Base-by-base conservation (phyloP, 2,797 vertebrate species). In the Microcaecilia unicolor region DNA sequence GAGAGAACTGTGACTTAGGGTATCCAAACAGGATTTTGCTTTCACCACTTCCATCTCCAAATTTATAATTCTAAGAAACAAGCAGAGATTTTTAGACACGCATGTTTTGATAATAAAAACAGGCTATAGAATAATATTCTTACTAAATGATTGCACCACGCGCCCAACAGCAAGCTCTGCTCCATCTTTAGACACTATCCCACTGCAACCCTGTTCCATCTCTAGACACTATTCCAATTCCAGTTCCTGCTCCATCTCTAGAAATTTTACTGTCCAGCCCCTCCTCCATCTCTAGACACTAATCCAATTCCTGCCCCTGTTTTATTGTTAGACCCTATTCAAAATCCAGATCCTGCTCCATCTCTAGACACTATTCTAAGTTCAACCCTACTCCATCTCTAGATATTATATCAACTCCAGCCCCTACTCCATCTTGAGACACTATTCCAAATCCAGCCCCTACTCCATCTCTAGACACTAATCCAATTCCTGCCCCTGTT, bases 31-130 rank as follows among this genome's bases (percentile, higher is more conserved):
- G 13, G 32, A 55, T 50, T 51, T 80, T 35, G 79, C 65, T 41
- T 80, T 78, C 36, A 62, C 25, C 49, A 84, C 44, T 25, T 83
- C 78, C 40, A 54, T 54, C 55, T 83, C 76, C 55, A 86, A 42
- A 43, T 70, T 56, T n/a, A 74, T 47, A 48, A 84, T 62, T 63
- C 80, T 87, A 19, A 10, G 27, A 22, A 23, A 12, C 31, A 38
- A 7, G 4, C 10, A 12, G 4, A 11, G n/a, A n/a, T n/a, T n/a
- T n/a, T n/a, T n/a, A n/a, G n/a, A n/a, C n/a, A n/a, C n/a, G n/a
- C n/a, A n/a, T n/a, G n/a, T 15, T 18, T 17, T 17, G 4, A n/a
- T 12, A 9, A 4, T 22, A 8, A 18, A 10, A 11, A 4, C 8
- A 5, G 9, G 8, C 2, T 6, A n/a, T n/a, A n/a, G n/a, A 21